phyloP scores from a whole-genome alignment of 2,797 vertebrate species.

The Hydrophis major region DNA sequence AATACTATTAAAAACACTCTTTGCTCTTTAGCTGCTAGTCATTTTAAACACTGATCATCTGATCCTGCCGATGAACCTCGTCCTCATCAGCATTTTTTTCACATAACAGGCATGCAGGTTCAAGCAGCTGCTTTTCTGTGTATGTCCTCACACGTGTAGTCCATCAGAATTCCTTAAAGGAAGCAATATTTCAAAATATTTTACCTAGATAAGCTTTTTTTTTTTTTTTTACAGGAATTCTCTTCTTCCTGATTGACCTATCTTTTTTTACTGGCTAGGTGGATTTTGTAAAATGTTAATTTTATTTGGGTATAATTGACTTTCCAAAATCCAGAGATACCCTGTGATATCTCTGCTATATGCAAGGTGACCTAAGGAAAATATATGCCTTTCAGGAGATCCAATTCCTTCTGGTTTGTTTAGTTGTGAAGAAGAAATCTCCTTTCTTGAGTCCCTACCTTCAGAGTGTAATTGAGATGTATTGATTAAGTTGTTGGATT shows the following conservation, averaged over 20 bases:
- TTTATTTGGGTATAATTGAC: neutral
- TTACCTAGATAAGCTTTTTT: constrained; percentile 16
- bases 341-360: neutral
- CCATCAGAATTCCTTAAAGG: constrained; percentile 13
- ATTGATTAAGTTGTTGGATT: neutral
- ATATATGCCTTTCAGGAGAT: neutral
- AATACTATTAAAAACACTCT: neutral
- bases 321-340: neutral
- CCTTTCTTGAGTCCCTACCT: neutral
- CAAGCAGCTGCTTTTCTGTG: neutral
- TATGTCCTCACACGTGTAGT: neutral
- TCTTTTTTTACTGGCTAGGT: neutral
- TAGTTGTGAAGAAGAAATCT: neutral
- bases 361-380: neutral
- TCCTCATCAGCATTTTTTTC: neutral
- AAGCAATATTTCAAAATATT: constrained; percentile 35
- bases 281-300: neutral
- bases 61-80: neutral
- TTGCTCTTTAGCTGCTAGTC: constrained; percentile 16
- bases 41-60: neutral
- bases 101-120: neutral
- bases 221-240: constrained; percentile 4
- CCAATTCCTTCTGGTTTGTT: neutral
- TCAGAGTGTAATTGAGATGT: neutral
- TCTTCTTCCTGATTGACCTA: neutral